Percentiles rank a stretch among this genome's conserved stretches.
phyloP scores from a whole-genome alignment of 2,797 vertebrate species.

The Phoebastria nigripes region DNA sequence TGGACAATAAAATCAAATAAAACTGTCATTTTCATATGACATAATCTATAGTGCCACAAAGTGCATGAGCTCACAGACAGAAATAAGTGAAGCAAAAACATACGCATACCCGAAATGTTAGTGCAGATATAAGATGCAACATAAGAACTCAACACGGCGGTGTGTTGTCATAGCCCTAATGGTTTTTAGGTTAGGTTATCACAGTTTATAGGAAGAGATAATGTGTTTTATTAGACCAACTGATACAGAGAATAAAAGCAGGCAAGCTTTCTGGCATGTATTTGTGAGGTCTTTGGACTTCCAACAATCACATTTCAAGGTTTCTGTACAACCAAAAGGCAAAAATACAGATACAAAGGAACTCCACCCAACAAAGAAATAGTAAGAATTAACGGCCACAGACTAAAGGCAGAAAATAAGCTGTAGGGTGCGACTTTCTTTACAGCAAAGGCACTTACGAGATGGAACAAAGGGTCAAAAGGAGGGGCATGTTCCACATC shows the following conservation, averaged over 20 bases:
- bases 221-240: not conserved
- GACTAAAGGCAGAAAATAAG: slow-evolving; percentile 33
- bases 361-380: slow-evolving; percentile 16
- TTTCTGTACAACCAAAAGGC: not conserved
- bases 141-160: not conserved
- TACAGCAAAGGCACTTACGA: not conserved
- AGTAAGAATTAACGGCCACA: slow-evolving; percentile 14
- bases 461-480: slow-evolving; percentile 54
- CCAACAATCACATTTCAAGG: not conserved
- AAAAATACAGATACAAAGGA: not conserved
- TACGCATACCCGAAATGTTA: rapidly evolving
- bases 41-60: slow-evolving; percentile 27
- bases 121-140: not conserved
- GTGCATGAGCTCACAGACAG: not conserved
- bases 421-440: not conserved
- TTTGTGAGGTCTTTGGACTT: not conserved
- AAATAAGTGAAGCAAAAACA: not conserved
- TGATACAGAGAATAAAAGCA: not conserved
- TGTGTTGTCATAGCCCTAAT: not conserved
- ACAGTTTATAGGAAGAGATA: not conserved
- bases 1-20: slow-evolving; percentile 58
- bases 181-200: not conserved
- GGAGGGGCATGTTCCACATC: slow-evolving; percentile 1
- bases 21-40: slow-evolving; percentile 29
- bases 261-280: not conserved